Conservation (phyloP, 2,888 invertebrate species). For the Onchidella celtica region DNA sequence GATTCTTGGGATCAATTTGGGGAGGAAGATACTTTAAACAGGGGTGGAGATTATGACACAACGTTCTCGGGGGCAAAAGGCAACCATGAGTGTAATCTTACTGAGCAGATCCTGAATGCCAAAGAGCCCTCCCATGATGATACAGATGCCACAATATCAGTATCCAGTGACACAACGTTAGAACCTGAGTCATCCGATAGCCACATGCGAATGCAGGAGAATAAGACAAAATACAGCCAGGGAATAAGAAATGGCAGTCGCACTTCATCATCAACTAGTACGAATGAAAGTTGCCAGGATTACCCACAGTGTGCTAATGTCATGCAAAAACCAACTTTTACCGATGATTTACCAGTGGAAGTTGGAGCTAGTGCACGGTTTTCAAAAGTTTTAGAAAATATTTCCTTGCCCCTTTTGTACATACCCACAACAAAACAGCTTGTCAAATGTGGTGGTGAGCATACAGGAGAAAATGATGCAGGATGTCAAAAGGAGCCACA, state of each 20-base stretch:
- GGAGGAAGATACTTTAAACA: background rate
- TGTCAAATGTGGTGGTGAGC: slow-evolving; percentile 53
- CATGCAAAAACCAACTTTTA: slow-evolving; percentile 58
- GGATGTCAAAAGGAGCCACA: background rate
- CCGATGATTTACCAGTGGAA: slow-evolving; percentile 68
- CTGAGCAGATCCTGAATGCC: background rate
- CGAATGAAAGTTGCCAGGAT: background rate
- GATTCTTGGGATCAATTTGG: too few species aligned
- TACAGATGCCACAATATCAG: slow-evolving; percentile 42
- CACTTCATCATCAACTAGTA: background rate
- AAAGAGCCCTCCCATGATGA: slow-evolving; percentile 23
- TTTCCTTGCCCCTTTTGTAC: slow-evolving; percentile 71
- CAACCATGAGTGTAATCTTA: background rate
- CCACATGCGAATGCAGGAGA: slow-evolving; percentile 10
- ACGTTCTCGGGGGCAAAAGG: background rate
- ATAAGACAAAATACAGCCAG: slow-evolving; percentile 22
- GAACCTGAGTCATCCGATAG: slow-evolving; percentile 37
- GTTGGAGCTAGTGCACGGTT: slow-evolving; percentile 67
- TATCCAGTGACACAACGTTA: slow-evolving; percentile 51
- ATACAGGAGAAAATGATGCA: background rate
- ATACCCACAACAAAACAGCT: slow-evolving; percentile 75
- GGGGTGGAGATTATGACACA: background rate
- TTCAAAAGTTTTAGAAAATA: slow-evolving; percentile 75
- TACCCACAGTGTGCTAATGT: background rate
- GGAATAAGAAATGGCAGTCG: background rate